Conservation (phyloP, 2,888 invertebrate species). For the Cosmia pyralina region DNA sequence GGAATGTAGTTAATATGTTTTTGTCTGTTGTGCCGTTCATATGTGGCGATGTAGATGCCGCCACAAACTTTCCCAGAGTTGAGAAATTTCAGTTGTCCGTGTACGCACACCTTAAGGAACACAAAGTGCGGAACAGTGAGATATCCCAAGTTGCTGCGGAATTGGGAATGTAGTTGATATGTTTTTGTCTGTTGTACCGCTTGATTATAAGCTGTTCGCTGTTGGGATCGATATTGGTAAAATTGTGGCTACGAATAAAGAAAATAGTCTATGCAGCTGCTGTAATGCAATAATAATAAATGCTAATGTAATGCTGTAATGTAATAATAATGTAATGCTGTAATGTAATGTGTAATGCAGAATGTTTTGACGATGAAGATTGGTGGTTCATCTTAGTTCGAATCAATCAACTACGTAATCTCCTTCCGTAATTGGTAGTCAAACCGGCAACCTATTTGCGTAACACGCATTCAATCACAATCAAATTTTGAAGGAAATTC, state of each 20-base stretch:
- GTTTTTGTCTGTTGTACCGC: constrained; percentile 27
- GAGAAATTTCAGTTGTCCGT: not conserved
- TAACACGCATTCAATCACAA: too few relatives aligned
- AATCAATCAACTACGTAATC: too few relatives aligned
- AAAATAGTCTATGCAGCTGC: not conserved
- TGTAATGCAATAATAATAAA: too few relatives aligned
- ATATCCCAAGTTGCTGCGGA: constrained; percentile 36
- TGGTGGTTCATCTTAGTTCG: not conserved
- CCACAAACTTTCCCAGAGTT: not conserved
- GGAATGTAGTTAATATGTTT: constrained; percentile 47
- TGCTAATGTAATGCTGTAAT: too few relatives aligned
- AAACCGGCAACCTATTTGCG: not conserved
- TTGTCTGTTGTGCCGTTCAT: too few relatives aligned
- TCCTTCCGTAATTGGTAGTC: too few relatives aligned
- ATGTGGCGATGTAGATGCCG: too few relatives aligned
- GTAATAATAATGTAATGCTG: too few relatives aligned
- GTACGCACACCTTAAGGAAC: constrained; percentile 12
- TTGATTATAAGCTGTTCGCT: constrained; percentile 8
- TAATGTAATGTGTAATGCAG: not conserved
- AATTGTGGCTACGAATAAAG: not conserved
- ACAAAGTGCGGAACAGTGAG: constrained; percentile 32
- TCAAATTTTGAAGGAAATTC: too few relatives aligned
- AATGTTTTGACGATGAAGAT: not conserved
- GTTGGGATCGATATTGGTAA: constrained; percentile 15
- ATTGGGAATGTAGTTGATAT: constrained; percentile 44